These are phyloP conservation scores for Spodoptera litura DNA, from an alignment of 1,140 invertebrate species.

Conservation along the genomic window DNA sequence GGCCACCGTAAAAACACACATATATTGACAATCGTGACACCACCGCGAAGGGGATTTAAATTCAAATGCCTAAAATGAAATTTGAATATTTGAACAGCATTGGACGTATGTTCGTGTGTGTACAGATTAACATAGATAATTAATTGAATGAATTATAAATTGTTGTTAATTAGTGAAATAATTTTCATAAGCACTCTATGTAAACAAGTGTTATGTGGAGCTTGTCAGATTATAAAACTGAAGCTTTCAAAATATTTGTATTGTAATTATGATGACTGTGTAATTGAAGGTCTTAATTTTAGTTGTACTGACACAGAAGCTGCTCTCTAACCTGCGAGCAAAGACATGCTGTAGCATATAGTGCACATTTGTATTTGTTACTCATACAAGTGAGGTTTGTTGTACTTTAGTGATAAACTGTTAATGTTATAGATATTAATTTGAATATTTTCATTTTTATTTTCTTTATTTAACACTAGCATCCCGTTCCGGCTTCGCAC, in stretches of 20 bases:
- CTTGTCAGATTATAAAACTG: neutral
- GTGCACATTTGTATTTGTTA: too few relatives aligned
- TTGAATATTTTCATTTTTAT: too few relatives aligned
- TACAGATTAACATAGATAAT: slow-evolving; percentile 11
- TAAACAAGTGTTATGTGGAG: neutral
- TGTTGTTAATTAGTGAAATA: slow-evolving; percentile 10
- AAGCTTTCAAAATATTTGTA: neutral
- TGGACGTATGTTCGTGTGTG: slow-evolving; percentile 5
- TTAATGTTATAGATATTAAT: too few relatives aligned
- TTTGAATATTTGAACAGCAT: slow-evolving; percentile 8
- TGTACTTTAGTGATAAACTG: too few relatives aligned
- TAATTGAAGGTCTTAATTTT: too few relatives aligned
- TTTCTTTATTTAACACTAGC: too few relatives aligned
- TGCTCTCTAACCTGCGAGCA: too few relatives aligned
- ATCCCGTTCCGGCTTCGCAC: too few relatives aligned
- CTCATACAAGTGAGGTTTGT: too few relatives aligned
- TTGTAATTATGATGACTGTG: neutral
- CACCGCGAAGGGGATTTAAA: neutral
- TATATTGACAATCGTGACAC: neutral
- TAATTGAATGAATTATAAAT: slow-evolving; percentile 15
- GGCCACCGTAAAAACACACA: neutral
- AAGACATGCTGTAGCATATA: too few relatives aligned
- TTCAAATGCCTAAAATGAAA: slow-evolving; percentile 10
- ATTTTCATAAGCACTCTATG: slow-evolving; percentile 3
- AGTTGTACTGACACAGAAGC: too few relatives aligned